Conservation (phyloP, 2,888 invertebrate genomes). For the Cordylochernes scorpioides region DNA sequence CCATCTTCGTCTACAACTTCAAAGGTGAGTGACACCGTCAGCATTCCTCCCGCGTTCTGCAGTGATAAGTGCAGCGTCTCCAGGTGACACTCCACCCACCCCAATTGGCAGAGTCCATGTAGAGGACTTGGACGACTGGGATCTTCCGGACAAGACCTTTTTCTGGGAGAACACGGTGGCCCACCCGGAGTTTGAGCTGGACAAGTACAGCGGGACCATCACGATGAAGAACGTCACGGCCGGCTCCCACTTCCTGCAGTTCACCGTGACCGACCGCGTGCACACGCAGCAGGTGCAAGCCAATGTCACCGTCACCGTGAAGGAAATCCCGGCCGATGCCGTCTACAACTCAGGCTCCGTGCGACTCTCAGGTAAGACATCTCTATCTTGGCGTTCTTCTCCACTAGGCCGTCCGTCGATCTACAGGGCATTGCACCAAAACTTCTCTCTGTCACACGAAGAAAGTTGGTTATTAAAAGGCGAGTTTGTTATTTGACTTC, state of each 20-base stretch:
- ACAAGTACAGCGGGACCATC: conserved; percentile 78
- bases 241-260: conserved; percentile 30
- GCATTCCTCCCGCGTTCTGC: no score
- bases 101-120: conserved; percentile 86
- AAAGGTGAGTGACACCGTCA: conserved; percentile 28
- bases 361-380: conserved; percentile 34
- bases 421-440: no score
- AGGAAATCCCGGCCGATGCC: conserved; percentile 81
- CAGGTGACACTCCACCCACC: conserved; percentile 64
- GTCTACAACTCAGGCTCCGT: conserved; percentile 84
- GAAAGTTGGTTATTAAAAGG: no score
- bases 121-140: conserved; percentile 95
- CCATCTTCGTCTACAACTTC: conserved; percentile 90
- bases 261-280: conserved; percentile 68
- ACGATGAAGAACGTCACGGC: conserved; percentile 76
- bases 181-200: conserved; percentile 58
- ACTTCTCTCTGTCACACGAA: no score
- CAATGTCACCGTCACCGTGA: conserved; percentile 80
- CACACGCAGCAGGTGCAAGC: conserved; percentile 85
- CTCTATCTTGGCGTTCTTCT: no score
- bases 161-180: conserved; percentile 58
- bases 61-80: no score
- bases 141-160: conserved; percentile 85
- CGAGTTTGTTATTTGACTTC: no score
- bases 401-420: no score